These are phyloP conservation scores for Erinaceus europaeus DNA, from an alignment of 2,113 vertebrate genomes.

Conservation along the genomic window DNA sequence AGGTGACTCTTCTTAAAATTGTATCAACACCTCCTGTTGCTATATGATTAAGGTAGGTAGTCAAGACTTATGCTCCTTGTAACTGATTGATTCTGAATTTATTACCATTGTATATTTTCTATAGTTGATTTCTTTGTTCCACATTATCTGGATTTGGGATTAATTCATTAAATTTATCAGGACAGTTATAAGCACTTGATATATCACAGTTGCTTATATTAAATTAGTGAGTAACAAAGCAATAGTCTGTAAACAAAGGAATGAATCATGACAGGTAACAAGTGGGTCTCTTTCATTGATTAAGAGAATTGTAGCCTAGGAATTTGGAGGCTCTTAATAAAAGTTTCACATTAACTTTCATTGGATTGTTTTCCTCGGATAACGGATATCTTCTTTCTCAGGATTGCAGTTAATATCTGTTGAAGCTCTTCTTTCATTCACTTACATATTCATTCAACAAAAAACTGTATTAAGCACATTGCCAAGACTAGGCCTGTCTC, in stretches of 20 bases:
- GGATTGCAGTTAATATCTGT: not conserved
- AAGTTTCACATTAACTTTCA: not conserved
- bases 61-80: not conserved
- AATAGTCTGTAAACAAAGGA: conserved; percentile 35
- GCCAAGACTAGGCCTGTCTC: not conserved
- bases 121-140: conserved; percentile 31
- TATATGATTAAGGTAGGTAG: conserved; percentile 39
- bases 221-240: conserved; percentile 2
- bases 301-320: not conserved
- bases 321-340: not conserved
- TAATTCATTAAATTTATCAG: conserved; percentile 28
- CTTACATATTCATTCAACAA: not conserved
- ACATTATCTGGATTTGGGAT: conserved; percentile 19
- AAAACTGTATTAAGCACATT: not conserved
- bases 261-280: not conserved
- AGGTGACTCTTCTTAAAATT: conserved; percentile 15
- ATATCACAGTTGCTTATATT: not conserved
- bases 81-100: conserved; percentile 42
- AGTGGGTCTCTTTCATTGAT: not conserved
- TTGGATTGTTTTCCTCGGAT: not conserved
- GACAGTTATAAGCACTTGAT: not conserved
- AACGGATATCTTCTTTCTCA: not conserved
- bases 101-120: conserved; percentile 17
- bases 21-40: not conserved
- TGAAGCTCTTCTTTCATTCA: not conserved